Conservation (phyloP, 64 coral and sea anemone species). For the Actinia equina region DNA sequence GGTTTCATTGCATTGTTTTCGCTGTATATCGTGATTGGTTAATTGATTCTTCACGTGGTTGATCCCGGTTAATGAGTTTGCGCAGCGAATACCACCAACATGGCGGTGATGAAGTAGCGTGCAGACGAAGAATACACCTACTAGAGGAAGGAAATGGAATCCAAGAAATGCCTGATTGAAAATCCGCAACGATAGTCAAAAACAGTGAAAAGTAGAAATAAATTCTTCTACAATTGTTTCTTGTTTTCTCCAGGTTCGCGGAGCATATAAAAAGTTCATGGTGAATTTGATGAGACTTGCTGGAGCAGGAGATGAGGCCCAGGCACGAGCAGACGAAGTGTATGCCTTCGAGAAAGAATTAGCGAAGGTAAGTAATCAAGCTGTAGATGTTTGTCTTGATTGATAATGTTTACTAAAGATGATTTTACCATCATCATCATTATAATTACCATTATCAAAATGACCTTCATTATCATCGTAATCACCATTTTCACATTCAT, state of each 20-base stretch:
- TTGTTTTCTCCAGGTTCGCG: conserved; percentile 42
- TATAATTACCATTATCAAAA: too few species aligned
- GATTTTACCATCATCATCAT: not conserved
- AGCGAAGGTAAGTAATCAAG: conserved; percentile 38
- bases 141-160: too few species aligned
- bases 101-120: too few species aligned
- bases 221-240: not conserved
- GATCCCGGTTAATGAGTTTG: too few species aligned
- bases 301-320: conserved; percentile 37
- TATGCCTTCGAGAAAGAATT: conserved; percentile 64
- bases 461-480: not conserved
- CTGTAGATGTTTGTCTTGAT: too few species aligned
- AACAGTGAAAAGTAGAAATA: not conserved
- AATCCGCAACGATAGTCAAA: too few species aligned
- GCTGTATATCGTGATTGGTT: too few species aligned
- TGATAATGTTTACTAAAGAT: not conserved
- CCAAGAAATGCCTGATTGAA: too few species aligned
- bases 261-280: conserved; percentile 73
- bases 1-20: too few species aligned
- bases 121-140: too few species aligned
- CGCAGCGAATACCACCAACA: too few species aligned
- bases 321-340: conserved; percentile 59
- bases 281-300: conserved; percentile 31
- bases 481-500: not conserved
- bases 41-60: too few species aligned